Conservation (phyloP, 2,888 invertebrate genomes). For the Bruchidius siliquastri region DNA sequence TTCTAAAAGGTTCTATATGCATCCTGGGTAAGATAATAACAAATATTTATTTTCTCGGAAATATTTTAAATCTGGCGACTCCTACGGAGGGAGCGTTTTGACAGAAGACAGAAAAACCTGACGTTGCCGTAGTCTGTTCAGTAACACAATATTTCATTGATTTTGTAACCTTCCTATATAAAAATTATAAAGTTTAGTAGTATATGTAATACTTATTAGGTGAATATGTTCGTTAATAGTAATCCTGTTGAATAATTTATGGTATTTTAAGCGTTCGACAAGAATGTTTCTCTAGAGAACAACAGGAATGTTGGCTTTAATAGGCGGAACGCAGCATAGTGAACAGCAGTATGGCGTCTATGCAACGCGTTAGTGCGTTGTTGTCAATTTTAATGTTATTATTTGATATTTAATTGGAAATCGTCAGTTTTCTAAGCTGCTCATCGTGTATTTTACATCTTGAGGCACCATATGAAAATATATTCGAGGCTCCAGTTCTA, state of each 20-base stretch:
- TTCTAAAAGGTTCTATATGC: too few species aligned
- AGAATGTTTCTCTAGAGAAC: background rate
- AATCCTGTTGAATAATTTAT: background rate
- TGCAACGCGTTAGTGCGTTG: slow-evolving; percentile 44
- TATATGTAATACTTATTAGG: background rate
- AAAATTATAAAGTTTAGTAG: background rate
- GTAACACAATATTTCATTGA: background rate
- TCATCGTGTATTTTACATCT: background rate
- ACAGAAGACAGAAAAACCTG: background rate
- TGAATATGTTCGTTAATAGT: background rate
- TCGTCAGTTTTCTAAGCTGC: background rate
- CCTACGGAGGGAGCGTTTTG: background rate
- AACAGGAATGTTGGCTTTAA: background rate
- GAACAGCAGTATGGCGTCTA: slow-evolving; percentile 23
- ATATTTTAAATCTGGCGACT: background rate
- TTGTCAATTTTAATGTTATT: slow-evolving; percentile 47
- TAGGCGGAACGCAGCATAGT: background rate
- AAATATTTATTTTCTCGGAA: too few species aligned
- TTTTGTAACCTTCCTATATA: background rate
- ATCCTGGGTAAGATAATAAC: too few species aligned
- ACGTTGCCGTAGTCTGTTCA: background rate
- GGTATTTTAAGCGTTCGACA: background rate
- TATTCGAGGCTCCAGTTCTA: background rate
- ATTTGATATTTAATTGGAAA: slow-evolving; percentile 25
- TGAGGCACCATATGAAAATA: background rate